A percentile compares a stretch with the other conserved stretches of the same genome.
Conservation (phyloP, 2,113 vertebrate species). For the Lipotes vexillifer region DNA sequence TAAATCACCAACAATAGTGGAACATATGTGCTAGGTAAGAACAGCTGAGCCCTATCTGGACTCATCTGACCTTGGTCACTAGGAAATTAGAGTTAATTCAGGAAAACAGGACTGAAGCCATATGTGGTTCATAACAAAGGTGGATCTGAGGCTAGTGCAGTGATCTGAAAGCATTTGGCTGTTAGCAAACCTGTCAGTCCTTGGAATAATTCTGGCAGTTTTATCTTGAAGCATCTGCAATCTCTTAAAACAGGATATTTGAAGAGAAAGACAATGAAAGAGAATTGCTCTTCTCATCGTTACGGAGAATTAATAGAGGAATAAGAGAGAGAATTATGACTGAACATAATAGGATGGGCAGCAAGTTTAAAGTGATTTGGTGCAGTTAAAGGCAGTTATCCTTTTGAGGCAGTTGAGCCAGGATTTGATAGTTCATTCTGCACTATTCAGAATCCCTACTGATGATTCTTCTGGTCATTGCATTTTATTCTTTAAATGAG, state of each 20-base stretch:
- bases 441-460: not conserved
- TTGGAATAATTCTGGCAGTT: conserved; percentile 65
- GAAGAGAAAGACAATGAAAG: conserved; percentile 45
- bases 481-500: conserved; percentile 3
- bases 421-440: not conserved
- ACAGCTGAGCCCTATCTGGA: conserved; percentile 76
- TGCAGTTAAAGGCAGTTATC: not conserved
- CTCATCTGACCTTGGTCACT: conserved; percentile 72
- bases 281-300: not conserved
- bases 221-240: conserved; percentile 65
- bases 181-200: conserved; percentile 73
- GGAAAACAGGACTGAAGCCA: conserved; percentile 71
- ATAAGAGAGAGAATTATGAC: not conserved
- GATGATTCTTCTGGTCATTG: not conserved
- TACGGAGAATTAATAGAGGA: not conserved
- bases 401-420: not conserved
- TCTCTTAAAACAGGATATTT: conserved; percentile 58
- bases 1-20: conserved; percentile 70
- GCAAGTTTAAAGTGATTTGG: not conserved
- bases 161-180: conserved; percentile 59
- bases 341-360: not conserved
- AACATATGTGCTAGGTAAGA: conserved; percentile 76
- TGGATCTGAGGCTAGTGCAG: conserved; percentile 42
- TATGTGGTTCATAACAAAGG: conserved; percentile 71
- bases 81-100: conserved; percentile 78